Evolutionary conservation across 1,140 invertebrate species (phyloP), one percentile per base, ranked within the genome.

Genomic region (Lasioglossum albipes): DNA sequence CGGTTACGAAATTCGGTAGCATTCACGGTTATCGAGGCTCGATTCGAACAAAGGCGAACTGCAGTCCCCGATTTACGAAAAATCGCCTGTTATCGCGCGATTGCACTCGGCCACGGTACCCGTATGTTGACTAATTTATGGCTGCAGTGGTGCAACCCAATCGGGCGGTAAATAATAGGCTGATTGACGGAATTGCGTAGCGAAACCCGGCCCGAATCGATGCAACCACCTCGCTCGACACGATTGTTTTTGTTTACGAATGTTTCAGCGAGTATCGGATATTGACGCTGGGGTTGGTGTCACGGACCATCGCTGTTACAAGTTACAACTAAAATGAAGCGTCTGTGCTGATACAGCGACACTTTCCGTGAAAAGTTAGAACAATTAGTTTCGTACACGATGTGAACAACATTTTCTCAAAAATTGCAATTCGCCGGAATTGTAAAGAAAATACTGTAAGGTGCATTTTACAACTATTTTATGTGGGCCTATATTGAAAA

Each of bases 51-150:
- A 64, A 59, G 74, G 67, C 61, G 54, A n/a, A 7, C 57, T 5
- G 22, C 57, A 80, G 77, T 57, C 77, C 77, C 59, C 77, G 22
- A 83, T 83, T 64, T 49, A n/a, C 22, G 70, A 64, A 73, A 69
- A 79, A 84, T 84, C 75, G 69, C 54, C 22, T 31, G 45, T 76
- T 83, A 83, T 75, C 85, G 66, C 74, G 77, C 70, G 69, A 49
- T 72, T 83, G 65, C 59, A 71, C 62, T 36, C 59, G 22, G 36
- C 49, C 62, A 66, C 70, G 65, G 54, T 79, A 87, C 86, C 86
- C 87, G 87, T 89, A 89, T 89, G 70, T 59, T 73, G 57, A 81
- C 75, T 79, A 84, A 90, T 86, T 89, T 88, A 82, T 87, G 62
- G 64, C 54, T 61, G 59, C 42, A 59, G 36, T 49, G 9, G 36